phyloP scores from a whole-genome alignment of 2,888 invertebrate species.

The Calameuta filiformis region DNA sequence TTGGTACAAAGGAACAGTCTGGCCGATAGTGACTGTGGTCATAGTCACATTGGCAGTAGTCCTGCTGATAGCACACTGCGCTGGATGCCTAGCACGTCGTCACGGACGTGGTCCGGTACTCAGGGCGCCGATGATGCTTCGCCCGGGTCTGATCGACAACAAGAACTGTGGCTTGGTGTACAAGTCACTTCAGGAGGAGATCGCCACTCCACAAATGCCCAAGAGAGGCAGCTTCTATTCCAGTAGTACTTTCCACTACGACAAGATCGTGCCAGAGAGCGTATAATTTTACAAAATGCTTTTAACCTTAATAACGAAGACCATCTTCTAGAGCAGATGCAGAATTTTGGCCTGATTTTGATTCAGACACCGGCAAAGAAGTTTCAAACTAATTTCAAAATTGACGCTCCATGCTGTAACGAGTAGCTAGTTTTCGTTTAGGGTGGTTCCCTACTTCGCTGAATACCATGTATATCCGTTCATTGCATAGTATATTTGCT shows the following conservation, averaged over 20 bases:
- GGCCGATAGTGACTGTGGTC: slow-evolving; percentile 48
- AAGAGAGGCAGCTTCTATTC: slow-evolving; percentile 70
- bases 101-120: slow-evolving; percentile 57
- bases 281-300: neutral
- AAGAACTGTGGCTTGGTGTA: slow-evolving; percentile 82
- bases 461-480: too few species aligned
- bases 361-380: neutral
- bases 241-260: slow-evolving; percentile 74
- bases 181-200: slow-evolving; percentile 82
- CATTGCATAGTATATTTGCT: too few species aligned
- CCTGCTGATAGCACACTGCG: slow-evolving; percentile 45
- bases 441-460: too few species aligned
- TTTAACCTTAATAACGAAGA: neutral
- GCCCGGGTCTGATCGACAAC: slow-evolving; percentile 66
- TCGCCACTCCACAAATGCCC: slow-evolving; percentile 76
- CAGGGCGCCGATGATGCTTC: slow-evolving; percentile 61
- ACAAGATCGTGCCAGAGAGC: slow-evolving; percentile 73
- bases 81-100: slow-evolving; percentile 49
- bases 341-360: neutral
- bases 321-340: neutral
- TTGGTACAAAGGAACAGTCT: slow-evolving; percentile 49
- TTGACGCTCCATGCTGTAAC: neutral
- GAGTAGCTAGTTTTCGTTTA: neutral
- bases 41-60: slow-evolving; percentile 45
- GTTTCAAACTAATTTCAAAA: neutral